Percentiles rank a stretch among this genome's conserved stretches.
Evolutionary conservation across 2,888 invertebrate genomes (phyloP).

Genomic region (Bellardia bayeri): DNA sequence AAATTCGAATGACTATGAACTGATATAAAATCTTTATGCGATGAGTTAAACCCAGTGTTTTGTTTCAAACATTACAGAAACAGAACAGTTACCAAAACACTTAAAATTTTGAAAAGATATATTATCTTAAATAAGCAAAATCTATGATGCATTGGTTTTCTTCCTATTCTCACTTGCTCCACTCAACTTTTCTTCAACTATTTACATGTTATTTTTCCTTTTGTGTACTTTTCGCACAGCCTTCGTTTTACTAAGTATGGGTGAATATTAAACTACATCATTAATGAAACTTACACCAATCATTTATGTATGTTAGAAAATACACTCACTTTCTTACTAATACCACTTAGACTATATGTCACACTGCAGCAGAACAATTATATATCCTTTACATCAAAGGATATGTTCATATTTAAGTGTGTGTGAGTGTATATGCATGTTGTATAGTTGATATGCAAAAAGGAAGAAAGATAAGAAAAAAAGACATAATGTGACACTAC

Average conservation of each 20-base stretch:
- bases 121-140: too few relatives aligned
- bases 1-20: too few relatives aligned
- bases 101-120: too few relatives aligned
- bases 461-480: slow-evolving; percentile 2
- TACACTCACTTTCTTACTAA: neutral
- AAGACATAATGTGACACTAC: slow-evolving; percentile 28
- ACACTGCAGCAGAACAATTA: slow-evolving; percentile 35
- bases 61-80: too few relatives aligned
- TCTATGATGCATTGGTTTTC: too few relatives aligned
- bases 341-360: slow-evolving; percentile 38
- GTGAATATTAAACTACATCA: slow-evolving; percentile 52
- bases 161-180: too few relatives aligned
- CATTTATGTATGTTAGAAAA: slow-evolving; percentile 22
- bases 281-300: slow-evolving; percentile 48
- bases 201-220: neutral
- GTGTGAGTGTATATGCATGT: neutral
- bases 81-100: too few relatives aligned
- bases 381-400: slow-evolving; percentile 45
- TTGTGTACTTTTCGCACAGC: neutral
- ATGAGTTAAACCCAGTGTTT: too few relatives aligned
- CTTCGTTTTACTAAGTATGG: slow-evolving; percentile 19
- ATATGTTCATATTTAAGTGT: neutral
- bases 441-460: neutral
- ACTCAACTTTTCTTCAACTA: too few relatives aligned
- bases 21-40: too few relatives aligned